These are phyloP conservation scores for Bombus difficillimus DNA, from an alignment of 1,140 invertebrate species.

Conservation along the genomic window DNA sequence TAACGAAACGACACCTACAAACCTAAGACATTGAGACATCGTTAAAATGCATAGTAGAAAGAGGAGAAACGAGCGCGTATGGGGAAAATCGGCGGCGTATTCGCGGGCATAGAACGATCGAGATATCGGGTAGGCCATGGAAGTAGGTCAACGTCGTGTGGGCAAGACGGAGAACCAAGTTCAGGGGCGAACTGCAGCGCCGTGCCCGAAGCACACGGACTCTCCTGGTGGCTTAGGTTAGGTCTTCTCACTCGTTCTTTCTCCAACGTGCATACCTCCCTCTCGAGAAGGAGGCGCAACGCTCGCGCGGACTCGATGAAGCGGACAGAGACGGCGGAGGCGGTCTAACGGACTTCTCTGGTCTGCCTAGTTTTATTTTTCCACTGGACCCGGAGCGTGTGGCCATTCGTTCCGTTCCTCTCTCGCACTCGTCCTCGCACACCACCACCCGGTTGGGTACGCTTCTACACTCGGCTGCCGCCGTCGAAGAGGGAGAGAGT, in stretches of 20 bases:
- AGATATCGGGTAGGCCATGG: conserved; percentile 69
- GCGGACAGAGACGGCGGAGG: conserved; percentile 36
- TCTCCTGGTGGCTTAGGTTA: conserved; percentile 72
- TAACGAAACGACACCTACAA: background rate
- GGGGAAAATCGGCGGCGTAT: conserved; percentile 36
- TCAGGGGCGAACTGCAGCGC: conserved; percentile 78
- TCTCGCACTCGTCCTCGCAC: conserved; percentile 27
- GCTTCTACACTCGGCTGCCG: background rate
- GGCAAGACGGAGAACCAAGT: conserved; percentile 78
- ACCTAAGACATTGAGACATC: background rate
- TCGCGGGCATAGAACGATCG: conserved; percentile 28
- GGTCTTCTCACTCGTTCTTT: conserved; percentile 59
- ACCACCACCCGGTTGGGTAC: background rate
- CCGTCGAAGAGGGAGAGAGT: conserved; percentile 46
- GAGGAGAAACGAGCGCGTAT: background rate
- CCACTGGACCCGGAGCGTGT: conserved; percentile 39
- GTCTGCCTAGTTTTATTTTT: conserved; percentile 69
- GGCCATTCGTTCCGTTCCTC: conserved; percentile 60
- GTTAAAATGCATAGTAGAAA: conserved; percentile 18
- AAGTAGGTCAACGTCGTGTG: conserved; percentile 80
- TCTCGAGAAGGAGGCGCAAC: conserved; percentile 27
- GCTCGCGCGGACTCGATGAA: background rate
- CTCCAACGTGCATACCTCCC: conserved; percentile 18
- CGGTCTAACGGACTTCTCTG: conserved; percentile 60
- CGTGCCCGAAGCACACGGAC: conserved; percentile 60